Percentiles rank a stretch among this genome's conserved stretches.
These are phyloP conservation scores for Pinctada fucata DNA, from an alignment of 2,888 invertebrate genomes.

Conservation along the genomic window DNA sequence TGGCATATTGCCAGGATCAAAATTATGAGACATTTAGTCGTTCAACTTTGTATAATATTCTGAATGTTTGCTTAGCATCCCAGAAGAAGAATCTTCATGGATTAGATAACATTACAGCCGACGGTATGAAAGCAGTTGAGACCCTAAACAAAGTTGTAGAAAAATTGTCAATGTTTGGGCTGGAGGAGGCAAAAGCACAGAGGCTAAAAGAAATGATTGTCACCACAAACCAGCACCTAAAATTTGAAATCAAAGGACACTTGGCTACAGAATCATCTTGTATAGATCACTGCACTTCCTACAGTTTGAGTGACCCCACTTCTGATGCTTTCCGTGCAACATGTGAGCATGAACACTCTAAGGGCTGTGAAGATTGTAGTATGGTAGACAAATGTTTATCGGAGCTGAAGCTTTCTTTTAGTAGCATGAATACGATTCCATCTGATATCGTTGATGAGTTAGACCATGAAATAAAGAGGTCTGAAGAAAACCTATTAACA, in stretches of 20 bases:
- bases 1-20: neutral
- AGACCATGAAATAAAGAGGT: neutral
- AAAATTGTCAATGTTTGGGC: slow-evolving; percentile 13
- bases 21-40: neutral
- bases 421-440: neutral
- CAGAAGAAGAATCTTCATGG: slow-evolving; percentile 20
- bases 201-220: neutral
- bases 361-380: slow-evolving; percentile 2
- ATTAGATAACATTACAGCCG: slow-evolving; percentile 11
- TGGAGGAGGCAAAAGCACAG: neutral
- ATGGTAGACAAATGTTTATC: neutral
- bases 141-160: neutral
- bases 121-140: slow-evolving; percentile 11
- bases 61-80: slow-evolving; percentile 3
- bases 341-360: slow-evolving; percentile 8
- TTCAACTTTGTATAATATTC: slow-evolving; percentile 1
- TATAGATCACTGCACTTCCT: slow-evolving; percentile 15
- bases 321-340: neutral
- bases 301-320: slow-evolving; percentile 6
- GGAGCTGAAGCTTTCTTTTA: neutral
- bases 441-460: slow-evolving; percentile 1
- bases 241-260: slow-evolving; percentile 22
- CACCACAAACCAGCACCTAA: slow-evolving; percentile 12
- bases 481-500: neutral
- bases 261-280: neutral